Percentiles rank a stretch among this genome's conserved stretches.
Evolutionary conservation across 2,888 invertebrate species (phyloP).

Genomic region (Acronicta leporina): DNA sequence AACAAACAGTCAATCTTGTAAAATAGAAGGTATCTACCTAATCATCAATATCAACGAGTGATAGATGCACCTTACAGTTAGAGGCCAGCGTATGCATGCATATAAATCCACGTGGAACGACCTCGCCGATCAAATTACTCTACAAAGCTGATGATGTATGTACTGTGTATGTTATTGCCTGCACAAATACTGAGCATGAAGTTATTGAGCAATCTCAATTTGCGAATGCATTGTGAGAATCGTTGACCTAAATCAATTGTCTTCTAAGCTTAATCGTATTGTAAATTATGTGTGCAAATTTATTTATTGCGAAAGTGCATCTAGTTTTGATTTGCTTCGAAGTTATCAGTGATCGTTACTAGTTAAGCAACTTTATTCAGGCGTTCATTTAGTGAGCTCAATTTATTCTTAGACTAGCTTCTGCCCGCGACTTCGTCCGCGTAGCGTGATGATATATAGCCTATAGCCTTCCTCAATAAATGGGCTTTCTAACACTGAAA

Average conservation of each 20-base stretch:
- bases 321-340: constrained; percentile 10
- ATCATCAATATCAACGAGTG: constrained; percentile 14
- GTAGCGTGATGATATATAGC: no score
- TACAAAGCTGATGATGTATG: constrained; percentile 24
- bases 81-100: constrained; percentile 30
- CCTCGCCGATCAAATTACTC: constrained; percentile 53
- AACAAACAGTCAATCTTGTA: constrained; percentile 9
- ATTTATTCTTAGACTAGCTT: no score
- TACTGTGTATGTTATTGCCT: constrained; percentile 23
- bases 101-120: constrained; percentile 44
- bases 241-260: constrained; percentile 68
- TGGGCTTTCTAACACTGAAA: no score
- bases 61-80: constrained; percentile 31
- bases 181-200: constrained; percentile 37
- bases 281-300: constrained; percentile 24
- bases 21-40: not conserved
- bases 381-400: no score
- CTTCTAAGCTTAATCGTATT: constrained; percentile 41
- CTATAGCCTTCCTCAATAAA: no score
- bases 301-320: constrained; percentile 17
- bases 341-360: constrained; percentile 11
- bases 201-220: constrained; percentile 62
- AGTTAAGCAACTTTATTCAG: no score
- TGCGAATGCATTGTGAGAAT: constrained; percentile 56
- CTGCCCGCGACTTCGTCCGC: no score